Evolutionary conservation across 2,113 vertebrate genomes (phyloP).

Genomic region (Hystrix brachyura): DNA sequence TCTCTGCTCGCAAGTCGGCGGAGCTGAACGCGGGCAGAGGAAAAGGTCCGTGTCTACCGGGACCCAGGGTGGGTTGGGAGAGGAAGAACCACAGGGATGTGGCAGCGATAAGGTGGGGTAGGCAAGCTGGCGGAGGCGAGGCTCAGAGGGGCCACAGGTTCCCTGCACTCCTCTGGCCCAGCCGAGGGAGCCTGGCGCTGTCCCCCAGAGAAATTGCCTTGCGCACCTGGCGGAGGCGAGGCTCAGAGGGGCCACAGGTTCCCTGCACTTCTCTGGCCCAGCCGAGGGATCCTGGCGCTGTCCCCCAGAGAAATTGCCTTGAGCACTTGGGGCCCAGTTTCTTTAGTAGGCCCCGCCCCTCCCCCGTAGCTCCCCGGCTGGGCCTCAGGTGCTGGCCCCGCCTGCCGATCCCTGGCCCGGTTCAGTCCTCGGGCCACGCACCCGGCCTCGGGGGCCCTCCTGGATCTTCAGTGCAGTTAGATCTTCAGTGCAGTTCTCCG

Average conservation of each 20-base stretch:
- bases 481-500: background rate
- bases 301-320: background rate
- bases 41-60: background rate
- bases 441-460: background rate
- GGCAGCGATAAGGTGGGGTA: background rate
- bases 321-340: background rate
- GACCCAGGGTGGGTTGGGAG: background rate
- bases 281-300: background rate
- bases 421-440: background rate
- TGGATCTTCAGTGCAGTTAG: background rate
- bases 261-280: background rate
- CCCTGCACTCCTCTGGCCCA: background rate
- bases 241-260: too few relatives aligned
- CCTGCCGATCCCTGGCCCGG: background rate
- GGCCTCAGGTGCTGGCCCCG: background rate
- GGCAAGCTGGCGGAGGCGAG: background rate
- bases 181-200: background rate
- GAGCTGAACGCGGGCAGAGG: background rate
- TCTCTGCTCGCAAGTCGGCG: background rate
- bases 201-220: background rate
- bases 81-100: background rate
- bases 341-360: background rate
- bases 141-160: background rate
- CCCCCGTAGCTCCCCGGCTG: background rate
- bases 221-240: too few relatives aligned